Evolutionary conservation across 1,140 invertebrate species (phyloP).

Genomic region (Callitettix versicolor): DNA sequence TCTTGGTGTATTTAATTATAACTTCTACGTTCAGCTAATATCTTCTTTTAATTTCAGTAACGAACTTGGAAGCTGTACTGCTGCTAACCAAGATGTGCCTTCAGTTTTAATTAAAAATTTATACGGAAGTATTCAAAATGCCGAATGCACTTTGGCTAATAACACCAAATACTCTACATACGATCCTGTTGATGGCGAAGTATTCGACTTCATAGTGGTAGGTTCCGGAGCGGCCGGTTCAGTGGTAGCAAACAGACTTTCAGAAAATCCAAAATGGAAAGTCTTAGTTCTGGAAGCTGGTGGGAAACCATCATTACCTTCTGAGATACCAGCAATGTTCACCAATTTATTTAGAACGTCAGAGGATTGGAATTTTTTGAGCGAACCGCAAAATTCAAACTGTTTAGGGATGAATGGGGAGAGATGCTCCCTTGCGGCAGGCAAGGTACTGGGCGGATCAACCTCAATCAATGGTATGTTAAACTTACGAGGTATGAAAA

Average conservation of each 20-base stretch:
- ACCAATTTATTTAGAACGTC: slow-evolving; percentile 74
- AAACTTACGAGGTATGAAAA: slow-evolving; percentile 48
- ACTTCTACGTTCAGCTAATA: too few species aligned
- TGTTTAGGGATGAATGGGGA: slow-evolving; percentile 24
- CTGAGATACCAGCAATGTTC: slow-evolving; percentile 72
- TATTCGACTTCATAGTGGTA: too few species aligned
- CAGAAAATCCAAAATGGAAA: slow-evolving; percentile 31
- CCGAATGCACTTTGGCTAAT: too few species aligned
- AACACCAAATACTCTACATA: too few species aligned
- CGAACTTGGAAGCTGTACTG: too few species aligned
- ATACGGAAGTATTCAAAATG: too few species aligned
- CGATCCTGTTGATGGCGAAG: too few species aligned
- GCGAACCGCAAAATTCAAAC: slow-evolving; percentile 65
- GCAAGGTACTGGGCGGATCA: slow-evolving; percentile 44
- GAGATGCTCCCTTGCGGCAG: not conserved
- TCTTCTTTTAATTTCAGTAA: too few species aligned
- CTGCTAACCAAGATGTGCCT: too few species aligned
- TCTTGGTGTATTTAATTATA: too few species aligned
- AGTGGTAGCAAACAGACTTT: slow-evolving; percentile 42
- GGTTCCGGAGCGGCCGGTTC: slow-evolving; percentile 44
- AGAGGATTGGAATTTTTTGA: slow-evolving; percentile 83
- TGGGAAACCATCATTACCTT: slow-evolving; percentile 78
- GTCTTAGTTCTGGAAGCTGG: slow-evolving; percentile 77
- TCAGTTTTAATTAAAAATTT: too few species aligned
- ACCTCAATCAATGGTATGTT: slow-evolving; percentile 53